These are phyloP conservation scores for Enteromius fasciolatus DNA, from an alignment of 2,797 vertebrate species.

Conservation along the genomic window DNA sequence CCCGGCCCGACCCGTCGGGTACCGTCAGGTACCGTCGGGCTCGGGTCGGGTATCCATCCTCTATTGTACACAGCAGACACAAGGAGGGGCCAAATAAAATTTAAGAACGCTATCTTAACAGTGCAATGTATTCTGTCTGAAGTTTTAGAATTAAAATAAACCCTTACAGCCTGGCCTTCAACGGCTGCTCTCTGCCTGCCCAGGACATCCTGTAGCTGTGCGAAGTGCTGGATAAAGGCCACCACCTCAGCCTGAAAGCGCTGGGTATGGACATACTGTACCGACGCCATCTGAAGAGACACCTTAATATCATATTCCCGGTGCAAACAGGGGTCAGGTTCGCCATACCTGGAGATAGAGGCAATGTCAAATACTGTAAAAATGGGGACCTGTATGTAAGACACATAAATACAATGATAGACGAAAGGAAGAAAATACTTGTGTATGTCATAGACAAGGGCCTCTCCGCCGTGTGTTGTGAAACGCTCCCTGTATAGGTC, in stretches of 20 bases:
- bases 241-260: slow-evolving; percentile 96
- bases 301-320: slow-evolving; percentile 88
- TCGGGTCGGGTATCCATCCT: too few species aligned
- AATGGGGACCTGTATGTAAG: neutral
- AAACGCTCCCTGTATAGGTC: slow-evolving; percentile 96
- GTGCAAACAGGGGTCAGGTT: slow-evolving; percentile 79
- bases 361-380: neutral
- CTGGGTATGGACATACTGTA: slow-evolving; percentile 96
- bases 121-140: slow-evolving; percentile 1
- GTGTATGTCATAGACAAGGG: slow-evolving; percentile 89
- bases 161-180: slow-evolving; percentile 91
- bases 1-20: too few species aligned
- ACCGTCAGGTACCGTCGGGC: too few species aligned
- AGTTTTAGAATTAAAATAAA: slow-evolving; percentile 1
- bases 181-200: slow-evolving; percentile 94
- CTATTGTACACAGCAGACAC: neutral
- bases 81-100: neutral
- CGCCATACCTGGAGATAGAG: slow-evolving; percentile 80
- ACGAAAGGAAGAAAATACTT: slow-evolving; percentile 77
- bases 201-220: slow-evolving; percentile 93
- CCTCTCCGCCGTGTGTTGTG: slow-evolving; percentile 92
- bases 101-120: neutral
- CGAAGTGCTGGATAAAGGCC: slow-evolving; percentile 95
- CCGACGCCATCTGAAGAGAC: slow-evolving; percentile 91
- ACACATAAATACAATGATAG: neutral